These are phyloP conservation scores for Paelopatides confundens DNA, from an alignment of 53 echinoderm and acorn worm genomes.

Conservation along the genomic window DNA sequence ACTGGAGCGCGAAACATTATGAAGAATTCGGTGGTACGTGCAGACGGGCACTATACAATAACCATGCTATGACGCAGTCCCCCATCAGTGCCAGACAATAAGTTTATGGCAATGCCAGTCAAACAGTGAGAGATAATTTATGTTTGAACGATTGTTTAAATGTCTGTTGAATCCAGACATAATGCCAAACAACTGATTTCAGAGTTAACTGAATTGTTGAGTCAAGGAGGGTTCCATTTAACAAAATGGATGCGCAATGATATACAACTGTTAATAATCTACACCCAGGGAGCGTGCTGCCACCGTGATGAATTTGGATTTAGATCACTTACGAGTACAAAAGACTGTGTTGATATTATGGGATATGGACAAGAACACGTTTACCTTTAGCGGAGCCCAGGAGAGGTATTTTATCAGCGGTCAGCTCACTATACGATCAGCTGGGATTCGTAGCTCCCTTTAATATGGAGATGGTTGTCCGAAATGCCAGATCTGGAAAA, in stretches of 20 bases:
- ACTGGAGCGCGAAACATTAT: slow-evolving; percentile 57
- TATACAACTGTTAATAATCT: neutral
- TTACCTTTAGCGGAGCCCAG: slow-evolving; percentile 63
- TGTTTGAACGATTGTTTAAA: slow-evolving; percentile 71
- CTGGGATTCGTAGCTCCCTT: slow-evolving; percentile 66
- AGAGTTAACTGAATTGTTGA: slow-evolving; percentile 7
- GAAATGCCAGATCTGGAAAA: neutral
- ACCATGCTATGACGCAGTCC: slow-evolving; percentile 54
- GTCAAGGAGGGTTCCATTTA: slow-evolving; percentile 62
- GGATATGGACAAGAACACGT: slow-evolving; percentile 50
- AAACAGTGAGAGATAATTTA: slow-evolving; percentile 59
- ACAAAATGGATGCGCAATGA: slow-evolving; percentile 72
- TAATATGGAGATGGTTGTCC: too few relatives aligned
- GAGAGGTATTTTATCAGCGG: slow-evolving; percentile 68
- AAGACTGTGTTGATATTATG: slow-evolving; percentile 40
- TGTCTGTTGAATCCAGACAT: slow-evolving; percentile 41
- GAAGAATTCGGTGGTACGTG: slow-evolving; percentile 29
- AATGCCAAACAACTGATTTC: slow-evolving; percentile 30
- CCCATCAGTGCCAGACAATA: too few relatives aligned
- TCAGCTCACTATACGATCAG: slow-evolving; percentile 72
- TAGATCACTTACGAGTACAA: slow-evolving; percentile 9
- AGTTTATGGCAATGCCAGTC: too few relatives aligned
- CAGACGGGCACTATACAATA: too few relatives aligned
- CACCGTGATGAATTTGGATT: neutral
- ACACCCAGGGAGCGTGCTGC: neutral